Base-by-base conservation (phyloP, 2,113 vertebrate genomes). In the Pseudorasbora parva region DNA sequence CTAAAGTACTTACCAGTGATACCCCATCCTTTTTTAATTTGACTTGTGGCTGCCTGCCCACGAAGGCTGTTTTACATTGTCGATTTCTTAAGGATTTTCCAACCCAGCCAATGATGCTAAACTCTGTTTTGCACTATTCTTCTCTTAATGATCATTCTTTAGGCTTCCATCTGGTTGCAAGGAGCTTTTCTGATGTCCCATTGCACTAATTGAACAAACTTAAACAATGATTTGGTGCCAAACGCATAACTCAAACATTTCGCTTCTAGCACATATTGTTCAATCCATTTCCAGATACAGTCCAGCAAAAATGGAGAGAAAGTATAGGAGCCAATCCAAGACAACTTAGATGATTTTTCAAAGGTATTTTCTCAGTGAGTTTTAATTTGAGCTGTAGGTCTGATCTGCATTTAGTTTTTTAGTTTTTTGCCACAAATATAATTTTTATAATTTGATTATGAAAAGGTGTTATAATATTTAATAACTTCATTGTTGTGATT, bases 161-260 rank as follows among this genome's bases (percentile, higher is more conserved):
- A 91, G 91, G 82, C 78, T 87, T 76, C 82, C 90, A 91, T 92
- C 87, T 93, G 91, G 87, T 88, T 92, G 75, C 74, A 78, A 85
- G 83, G 81, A 69, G 87, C 30, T 82, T 82, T 78, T 88, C 85
- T 90, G 84, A 88, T 86, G 86, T 89, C 83, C 74, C 68, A 25
- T 85, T 85, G 86, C 51, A 45, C 85, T 84, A 83, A 82, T 71
- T 82, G 62, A 75, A 62, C 85, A 72, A 80, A 79, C 89, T 89
- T 87, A 47, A 82, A 89, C 84, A 86, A 76, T 74, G 64, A 62
- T 84, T 76, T 82, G 60, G 64, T 90, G 82, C 89, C 84, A 77
- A 4, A 68, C 60, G 27, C 68, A 82, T 69, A 85, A 37, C 43
- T 68, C 87, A 75, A 78, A 84, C 82, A 78, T 30, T 30, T 43